Conservation (phyloP, 2,888 invertebrate genomes). For the Lymantria monacha region DNA sequence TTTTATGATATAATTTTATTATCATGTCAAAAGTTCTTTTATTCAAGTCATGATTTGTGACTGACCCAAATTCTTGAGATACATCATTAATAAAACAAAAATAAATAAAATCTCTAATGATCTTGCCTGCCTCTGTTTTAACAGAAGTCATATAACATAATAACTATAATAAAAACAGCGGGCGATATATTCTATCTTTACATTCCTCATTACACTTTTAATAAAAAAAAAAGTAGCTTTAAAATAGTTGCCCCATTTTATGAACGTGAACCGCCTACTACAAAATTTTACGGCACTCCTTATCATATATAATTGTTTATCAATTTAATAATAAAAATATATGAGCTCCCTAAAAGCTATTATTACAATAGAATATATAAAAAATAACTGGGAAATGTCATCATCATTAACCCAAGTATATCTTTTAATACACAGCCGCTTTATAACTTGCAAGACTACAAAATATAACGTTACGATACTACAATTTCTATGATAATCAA, state of each 20-base stretch:
- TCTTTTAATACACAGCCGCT: conserved; percentile 13
- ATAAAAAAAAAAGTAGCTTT: neutral
- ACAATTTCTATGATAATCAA: conserved; percentile 33
- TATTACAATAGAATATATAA: conserved; percentile 2
- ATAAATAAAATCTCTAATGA: no score
- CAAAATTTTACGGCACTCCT: conserved; percentile 14
- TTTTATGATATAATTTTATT: no score
- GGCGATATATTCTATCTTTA: neutral
- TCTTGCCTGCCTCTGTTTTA: neutral
- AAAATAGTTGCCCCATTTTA: conserved; percentile 1
- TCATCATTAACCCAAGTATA: conserved; percentile 12
- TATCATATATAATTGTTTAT: conserved; percentile 19
- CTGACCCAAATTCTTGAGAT: no score
- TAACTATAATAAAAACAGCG: neutral
- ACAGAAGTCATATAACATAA: neutral
- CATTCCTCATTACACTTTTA: neutral
- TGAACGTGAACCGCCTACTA: conserved; percentile 4
- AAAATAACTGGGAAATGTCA: conserved; percentile 9
- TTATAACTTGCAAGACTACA: conserved; percentile 16
- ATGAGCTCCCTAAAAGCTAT: neutral
- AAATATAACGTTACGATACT: conserved; percentile 23
- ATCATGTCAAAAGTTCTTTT: no score
- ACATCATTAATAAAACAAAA: no score
- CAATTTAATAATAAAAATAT: conserved; percentile 14
- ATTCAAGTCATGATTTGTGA: no score